Percentiles rank a stretch among this genome's conserved stretches.
These are phyloP conservation scores for Peromyscus nudipes DNA, from an alignment of 2,797 vertebrate genomes.

Conservation along the genomic window DNA sequence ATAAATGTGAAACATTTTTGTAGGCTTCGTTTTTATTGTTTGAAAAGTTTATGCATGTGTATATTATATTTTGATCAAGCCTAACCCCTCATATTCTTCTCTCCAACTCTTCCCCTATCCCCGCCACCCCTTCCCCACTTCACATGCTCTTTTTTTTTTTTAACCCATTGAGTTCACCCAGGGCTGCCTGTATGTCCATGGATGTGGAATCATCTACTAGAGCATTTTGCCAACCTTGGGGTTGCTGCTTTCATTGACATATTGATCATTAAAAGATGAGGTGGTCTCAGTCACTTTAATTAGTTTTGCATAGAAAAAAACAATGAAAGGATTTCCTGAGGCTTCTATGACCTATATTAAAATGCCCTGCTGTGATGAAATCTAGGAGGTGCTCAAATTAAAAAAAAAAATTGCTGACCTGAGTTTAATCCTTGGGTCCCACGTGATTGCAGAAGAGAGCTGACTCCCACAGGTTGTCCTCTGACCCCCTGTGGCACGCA, in stretches of 20 bases:
- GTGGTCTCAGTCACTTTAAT: neutral
- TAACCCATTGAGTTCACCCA: neutral
- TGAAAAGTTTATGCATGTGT: neutral
- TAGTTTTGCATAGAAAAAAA: neutral
- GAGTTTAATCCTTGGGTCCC: neutral
- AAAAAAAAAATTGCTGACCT: neutral
- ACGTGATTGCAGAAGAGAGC: neutral
- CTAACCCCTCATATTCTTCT: neutral
- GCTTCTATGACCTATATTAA: neutral
- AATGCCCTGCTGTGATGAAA: slow-evolving; percentile 15
- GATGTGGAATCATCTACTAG: too few relatives aligned
- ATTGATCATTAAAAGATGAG: slow-evolving; percentile 59
- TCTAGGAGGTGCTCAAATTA: neutral
- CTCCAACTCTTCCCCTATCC: neutral
- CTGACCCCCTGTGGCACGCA: neutral
- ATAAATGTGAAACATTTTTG: slow-evolving; percentile 30
- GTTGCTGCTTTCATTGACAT: slow-evolving; percentile 15
- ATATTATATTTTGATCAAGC: neutral
- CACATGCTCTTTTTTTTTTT: neutral
- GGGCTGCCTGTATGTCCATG: neutral
- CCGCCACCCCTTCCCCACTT: neutral
- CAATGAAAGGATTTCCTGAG: neutral
- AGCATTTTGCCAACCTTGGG: slow-evolving; percentile 32
- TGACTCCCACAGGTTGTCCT: neutral
- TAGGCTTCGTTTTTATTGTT: neutral